Percentiles rank a stretch among this genome's conserved stretches.
Evolutionary conservation across 2,797 vertebrate species (phyloP).

Genomic region (Champsocephalus esox): DNA sequence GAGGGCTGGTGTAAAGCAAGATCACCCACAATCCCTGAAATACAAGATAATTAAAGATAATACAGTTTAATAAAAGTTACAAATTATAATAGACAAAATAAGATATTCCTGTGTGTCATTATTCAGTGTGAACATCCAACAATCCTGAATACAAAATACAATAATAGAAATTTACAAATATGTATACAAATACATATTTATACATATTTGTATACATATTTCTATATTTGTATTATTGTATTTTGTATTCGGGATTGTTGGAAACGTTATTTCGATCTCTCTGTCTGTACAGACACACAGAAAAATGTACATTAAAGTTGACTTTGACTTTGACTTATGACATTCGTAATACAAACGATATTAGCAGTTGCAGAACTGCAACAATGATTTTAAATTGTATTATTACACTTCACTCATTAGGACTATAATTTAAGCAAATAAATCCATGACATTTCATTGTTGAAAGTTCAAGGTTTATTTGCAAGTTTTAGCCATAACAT

Average conservation of each 20-base stretch:
- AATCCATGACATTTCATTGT: conserved; percentile 9
- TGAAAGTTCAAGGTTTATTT: conserved; percentile 3
- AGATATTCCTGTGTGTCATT: conserved; percentile 1
- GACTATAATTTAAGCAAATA: background rate
- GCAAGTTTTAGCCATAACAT: background rate
- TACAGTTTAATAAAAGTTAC: conserved; percentile 35
- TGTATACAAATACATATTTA: no score
- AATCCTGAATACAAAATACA: no score
- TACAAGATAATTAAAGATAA: conserved; percentile 51
- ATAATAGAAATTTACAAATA: no score
- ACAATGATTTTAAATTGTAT: conserved; percentile 14
- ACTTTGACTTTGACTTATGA: no score
- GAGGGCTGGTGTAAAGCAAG: conserved; percentile 90
- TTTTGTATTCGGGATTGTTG: no score
- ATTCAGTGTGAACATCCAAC: background rate
- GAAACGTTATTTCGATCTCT: no score
- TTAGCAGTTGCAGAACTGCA: conserved; percentile 16
- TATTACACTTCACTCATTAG: background rate
- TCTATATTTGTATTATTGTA: no score
- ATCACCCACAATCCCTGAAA: conserved; percentile 87
- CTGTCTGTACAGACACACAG: no score
- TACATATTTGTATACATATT: no score
- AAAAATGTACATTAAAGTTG: no score
- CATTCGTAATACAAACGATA: no score
- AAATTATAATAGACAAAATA: background rate